These are phyloP conservation scores for Eilema caniola DNA, from an alignment of 2,888 invertebrate genomes.

Conservation along the genomic window DNA sequence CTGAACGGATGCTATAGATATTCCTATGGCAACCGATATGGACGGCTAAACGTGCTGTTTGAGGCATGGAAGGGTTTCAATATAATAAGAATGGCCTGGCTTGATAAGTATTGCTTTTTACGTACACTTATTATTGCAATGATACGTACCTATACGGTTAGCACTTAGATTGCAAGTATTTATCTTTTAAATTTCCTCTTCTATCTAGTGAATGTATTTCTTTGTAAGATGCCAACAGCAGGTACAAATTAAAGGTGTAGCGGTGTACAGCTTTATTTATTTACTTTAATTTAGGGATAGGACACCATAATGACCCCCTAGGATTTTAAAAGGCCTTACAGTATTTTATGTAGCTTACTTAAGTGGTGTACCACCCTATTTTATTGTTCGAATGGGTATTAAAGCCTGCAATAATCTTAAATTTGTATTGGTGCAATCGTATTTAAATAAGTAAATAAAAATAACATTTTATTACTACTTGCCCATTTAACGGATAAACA, in stretches of 20 bases:
- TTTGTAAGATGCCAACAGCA: constrained; percentile 56
- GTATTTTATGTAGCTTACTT: constrained; percentile 31
- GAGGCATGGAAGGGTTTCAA: too few species aligned
- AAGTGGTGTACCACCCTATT: constrained; percentile 18
- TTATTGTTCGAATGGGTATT: constrained; percentile 3
- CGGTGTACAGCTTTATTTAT: constrained; percentile 75
- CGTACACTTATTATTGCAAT: too few species aligned
- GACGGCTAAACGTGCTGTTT: too few species aligned
- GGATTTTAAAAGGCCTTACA: constrained; percentile 59
- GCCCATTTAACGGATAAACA: too few species aligned
- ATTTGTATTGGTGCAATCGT: neutral
- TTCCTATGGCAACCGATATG: too few species aligned
- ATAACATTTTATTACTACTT: too few species aligned
- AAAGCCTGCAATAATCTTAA: neutral
- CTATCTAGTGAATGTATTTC: constrained; percentile 46
- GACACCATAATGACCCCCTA: constrained; percentile 68
- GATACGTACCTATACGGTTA: too few species aligned
- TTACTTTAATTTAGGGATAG: constrained; percentile 73
- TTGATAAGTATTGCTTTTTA: too few species aligned
- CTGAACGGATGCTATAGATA: too few species aligned
- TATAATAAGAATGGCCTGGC: too few species aligned
- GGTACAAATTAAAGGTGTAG: constrained; percentile 75
- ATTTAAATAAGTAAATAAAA: neutral
- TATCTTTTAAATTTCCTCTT: neutral
- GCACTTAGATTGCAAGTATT: too few species aligned